These are phyloP conservation scores for Phoxinus dragarum DNA, from an alignment of 2,797 vertebrate species.

Conservation along the genomic window DNA sequence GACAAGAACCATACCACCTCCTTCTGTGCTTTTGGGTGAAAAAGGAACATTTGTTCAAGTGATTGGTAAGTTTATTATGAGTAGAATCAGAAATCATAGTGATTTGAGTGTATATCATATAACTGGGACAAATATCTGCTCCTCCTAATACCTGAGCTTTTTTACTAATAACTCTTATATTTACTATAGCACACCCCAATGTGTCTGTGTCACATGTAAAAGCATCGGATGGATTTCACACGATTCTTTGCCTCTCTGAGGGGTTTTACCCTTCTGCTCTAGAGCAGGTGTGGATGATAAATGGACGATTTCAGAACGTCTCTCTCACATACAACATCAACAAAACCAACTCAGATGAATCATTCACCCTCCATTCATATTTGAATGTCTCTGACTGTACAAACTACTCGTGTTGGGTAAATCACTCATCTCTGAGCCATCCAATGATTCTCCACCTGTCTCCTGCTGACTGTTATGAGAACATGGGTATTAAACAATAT, in stretches of 20 bases:
- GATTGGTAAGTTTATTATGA: slow-evolving; percentile 22
- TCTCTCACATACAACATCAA: neutral
- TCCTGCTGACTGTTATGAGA: slow-evolving; percentile 3
- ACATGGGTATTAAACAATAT: neutral
- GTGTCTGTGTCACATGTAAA: slow-evolving; percentile 35
- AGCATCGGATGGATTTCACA: neutral
- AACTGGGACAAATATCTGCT: neutral
- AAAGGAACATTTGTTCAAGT: slow-evolving; percentile 17
- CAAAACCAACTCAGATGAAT: slow-evolving; percentile 17
- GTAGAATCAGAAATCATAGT: neutral
- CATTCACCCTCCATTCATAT: slow-evolving; percentile 40
- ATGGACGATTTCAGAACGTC: slow-evolving; percentile 38
- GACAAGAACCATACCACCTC: neutral
- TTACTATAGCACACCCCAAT: neutral
- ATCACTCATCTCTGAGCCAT: slow-evolving; percentile 47
- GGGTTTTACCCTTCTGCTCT: slow-evolving; percentile 49
- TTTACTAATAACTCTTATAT: neutral
- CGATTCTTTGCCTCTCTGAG: slow-evolving; percentile 12
- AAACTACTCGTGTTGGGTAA: slow-evolving; percentile 46
- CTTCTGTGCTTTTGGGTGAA: neutral
- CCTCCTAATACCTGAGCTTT: neutral
- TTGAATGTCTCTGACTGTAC: slow-evolving; percentile 10
- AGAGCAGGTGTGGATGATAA: slow-evolving; percentile 47
- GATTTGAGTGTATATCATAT: neutral
- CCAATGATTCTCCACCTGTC: slow-evolving; percentile 1